Conservation (phyloP, 2,113 vertebrate genomes). For the Hystrix cristata region DNA sequence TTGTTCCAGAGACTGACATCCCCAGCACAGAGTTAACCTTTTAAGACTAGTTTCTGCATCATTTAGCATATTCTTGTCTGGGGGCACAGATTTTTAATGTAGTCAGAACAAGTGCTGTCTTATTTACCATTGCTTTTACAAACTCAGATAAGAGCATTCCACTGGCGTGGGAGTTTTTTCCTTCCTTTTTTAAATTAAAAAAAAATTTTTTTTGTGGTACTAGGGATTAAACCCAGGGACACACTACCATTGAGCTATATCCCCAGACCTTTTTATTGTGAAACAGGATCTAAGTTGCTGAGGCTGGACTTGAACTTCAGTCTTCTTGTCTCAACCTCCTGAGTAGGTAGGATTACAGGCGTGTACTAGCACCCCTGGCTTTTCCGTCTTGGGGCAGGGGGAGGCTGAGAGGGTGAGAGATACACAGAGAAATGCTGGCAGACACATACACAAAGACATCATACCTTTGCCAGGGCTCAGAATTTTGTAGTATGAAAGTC, state of each 20-base stretch:
- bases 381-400: neutral
- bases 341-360: neutral
- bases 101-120: neutral
- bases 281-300: neutral
- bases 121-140: conserved; percentile 27
- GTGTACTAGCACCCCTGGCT: neutral
- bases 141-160: conserved; percentile 15
- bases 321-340: neutral
- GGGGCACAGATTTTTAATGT: conserved; percentile 22
- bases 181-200: neutral
- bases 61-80: neutral
- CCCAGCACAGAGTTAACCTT: neutral
- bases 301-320: neutral
- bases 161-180: neutral
- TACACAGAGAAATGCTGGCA: neutral
- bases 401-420: neutral
- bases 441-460: neutral
- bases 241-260: neutral
- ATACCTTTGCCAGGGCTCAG: neutral
- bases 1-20: neutral
- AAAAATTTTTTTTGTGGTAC: neutral
- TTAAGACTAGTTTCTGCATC: conserved; percentile 14
- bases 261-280: neutral
- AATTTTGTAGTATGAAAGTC: neutral
- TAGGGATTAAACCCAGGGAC: no score